phyloP scores from a whole-genome alignment of 2,113 vertebrate species.

The human (Homo sapiens) region DNA sequence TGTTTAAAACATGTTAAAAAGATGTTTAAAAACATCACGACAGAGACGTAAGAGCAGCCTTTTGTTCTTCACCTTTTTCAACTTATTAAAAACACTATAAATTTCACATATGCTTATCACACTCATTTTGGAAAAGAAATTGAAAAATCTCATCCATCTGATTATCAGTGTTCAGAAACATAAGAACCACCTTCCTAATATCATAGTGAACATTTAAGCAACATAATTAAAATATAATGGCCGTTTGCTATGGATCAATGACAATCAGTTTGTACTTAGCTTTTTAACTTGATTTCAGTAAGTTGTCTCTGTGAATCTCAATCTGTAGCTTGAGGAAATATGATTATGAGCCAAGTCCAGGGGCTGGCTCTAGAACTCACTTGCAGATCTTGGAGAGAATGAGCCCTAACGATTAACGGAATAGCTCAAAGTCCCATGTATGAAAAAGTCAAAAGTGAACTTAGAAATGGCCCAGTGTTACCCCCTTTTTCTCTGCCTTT shows the following conservation, averaged over 20 bases:
- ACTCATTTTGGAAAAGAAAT: not conserved
- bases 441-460: not conserved
- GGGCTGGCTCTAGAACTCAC: not conserved
- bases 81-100: constrained; percentile 11
- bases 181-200: not conserved
- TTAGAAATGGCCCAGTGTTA: not conserved
- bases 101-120: not conserved
- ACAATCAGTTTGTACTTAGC: not conserved
- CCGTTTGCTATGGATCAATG: not conserved
- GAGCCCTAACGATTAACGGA: not conserved
- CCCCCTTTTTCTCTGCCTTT: not conserved
- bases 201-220: not conserved
- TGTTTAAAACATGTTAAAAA: no score
- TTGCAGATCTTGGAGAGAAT: not conserved
- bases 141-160: not conserved
- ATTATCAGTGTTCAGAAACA: not conserved
- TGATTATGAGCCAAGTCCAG: not conserved
- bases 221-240: not conserved
- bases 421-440: not conserved
- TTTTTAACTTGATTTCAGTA: not conserved
- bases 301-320: not conserved
- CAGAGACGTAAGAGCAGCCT: not conserved
- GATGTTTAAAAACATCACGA: not conserved
- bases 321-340: not conserved
- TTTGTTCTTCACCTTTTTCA: not conserved